A percentile compares a stretch with the other conserved stretches of the same genome.
Evolutionary conservation across 2,113 vertebrate genomes (phyloP).

Genomic region (Tychaedon coryphoeus): DNA sequence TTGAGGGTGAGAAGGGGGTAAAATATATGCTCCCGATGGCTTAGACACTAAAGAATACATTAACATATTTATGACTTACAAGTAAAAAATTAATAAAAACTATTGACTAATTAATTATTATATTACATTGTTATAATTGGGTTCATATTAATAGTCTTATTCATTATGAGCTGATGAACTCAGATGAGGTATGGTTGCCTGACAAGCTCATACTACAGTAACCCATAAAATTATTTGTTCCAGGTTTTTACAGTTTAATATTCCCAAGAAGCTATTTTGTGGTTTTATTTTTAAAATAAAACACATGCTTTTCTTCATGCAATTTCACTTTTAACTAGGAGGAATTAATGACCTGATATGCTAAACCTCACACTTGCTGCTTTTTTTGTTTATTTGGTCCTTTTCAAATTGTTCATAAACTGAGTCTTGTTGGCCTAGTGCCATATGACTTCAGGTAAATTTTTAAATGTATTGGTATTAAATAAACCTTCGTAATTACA

Average conservation of each 20-base stretch:
- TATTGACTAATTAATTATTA: background rate
- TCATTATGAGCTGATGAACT: background rate
- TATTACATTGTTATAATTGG: background rate
- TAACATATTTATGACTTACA: background rate
- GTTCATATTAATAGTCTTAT: background rate
- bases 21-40: background rate
- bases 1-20: rapidly evolving
- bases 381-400: background rate
- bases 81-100: background rate
- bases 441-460: background rate
- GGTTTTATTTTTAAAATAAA: conserved; percentile 25
- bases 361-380: background rate
- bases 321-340: background rate
- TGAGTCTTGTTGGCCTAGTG: background rate
- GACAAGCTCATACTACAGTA: background rate
- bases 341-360: background rate
- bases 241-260: background rate
- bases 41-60: background rate
- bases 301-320: background rate
- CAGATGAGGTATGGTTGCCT: background rate
- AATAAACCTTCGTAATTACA: background rate
- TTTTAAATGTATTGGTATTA: background rate
- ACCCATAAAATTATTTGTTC: background rate
- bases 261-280: background rate
- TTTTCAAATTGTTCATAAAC: background rate